These are phyloP conservation scores for Crenuchus spilurus DNA, from an alignment of 2,797 vertebrate species.

Conservation along the genomic window DNA sequence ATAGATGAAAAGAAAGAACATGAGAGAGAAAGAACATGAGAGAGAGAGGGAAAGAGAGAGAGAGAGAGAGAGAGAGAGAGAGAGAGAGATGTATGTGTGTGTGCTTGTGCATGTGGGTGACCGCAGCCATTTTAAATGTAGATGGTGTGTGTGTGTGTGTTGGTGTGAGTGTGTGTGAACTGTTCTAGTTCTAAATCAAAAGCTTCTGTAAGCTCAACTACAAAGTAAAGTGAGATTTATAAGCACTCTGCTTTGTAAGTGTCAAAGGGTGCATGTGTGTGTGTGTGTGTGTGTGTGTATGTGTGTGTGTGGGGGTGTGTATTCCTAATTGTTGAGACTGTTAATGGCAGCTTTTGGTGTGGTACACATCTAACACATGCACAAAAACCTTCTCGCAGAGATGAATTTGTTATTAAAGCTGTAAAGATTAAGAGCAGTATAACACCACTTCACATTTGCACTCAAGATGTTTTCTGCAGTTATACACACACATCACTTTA, in stretches of 20 bases:
- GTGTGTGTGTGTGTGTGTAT: neutral
- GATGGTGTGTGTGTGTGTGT: neutral
- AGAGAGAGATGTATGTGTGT: neutral
- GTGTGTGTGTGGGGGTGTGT: slow-evolving; percentile 20
- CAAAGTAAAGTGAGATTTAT: slow-evolving; percentile 52
- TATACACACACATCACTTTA: neutral
- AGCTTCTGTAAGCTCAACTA: slow-evolving; percentile 53
- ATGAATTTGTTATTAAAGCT: slow-evolving; percentile 12
- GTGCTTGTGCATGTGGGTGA: neutral
- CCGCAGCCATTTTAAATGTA: too few relatives aligned
- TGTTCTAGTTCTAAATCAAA: slow-evolving; percentile 50
- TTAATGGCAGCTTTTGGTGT: slow-evolving; percentile 54
- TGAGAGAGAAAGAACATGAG: too few relatives aligned
- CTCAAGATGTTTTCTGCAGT: slow-evolving; percentile 23
- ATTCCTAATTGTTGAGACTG: slow-evolving; percentile 22
- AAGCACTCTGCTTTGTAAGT: slow-evolving; percentile 41
- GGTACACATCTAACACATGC: slow-evolving; percentile 45
- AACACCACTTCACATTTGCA: slow-evolving; percentile 20
- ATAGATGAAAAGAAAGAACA: too few relatives aligned
- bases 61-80: too few relatives aligned
- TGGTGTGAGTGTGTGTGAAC: slow-evolving; percentile 13
- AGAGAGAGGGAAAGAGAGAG: too few relatives aligned
- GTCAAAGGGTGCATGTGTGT: slow-evolving; percentile 20
- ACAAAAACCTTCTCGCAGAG: slow-evolving; percentile 3
- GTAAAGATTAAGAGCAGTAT: neutral